These are phyloP conservation scores for Mustela lutreola DNA, from an alignment of 2,113 vertebrate species.

Conservation along the genomic window DNA sequence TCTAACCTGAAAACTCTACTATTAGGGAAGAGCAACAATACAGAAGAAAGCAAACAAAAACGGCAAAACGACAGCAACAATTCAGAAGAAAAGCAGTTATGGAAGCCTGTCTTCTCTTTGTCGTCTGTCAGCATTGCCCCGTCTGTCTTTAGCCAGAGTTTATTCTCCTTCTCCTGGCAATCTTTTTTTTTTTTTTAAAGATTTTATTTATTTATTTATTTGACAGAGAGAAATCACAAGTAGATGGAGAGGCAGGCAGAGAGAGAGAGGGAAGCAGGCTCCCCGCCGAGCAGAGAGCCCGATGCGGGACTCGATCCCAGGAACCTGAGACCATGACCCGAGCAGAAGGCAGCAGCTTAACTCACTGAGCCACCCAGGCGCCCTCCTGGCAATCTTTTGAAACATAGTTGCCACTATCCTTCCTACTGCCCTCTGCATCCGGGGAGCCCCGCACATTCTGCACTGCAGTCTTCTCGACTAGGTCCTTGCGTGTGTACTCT, in stretches of 20 bases:
- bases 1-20: neutral
- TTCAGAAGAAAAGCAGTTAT: neutral
- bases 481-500: neutral
- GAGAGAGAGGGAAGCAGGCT: too few species aligned
- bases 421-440: neutral
- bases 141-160: neutral
- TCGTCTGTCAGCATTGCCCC: neutral
- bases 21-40: neutral
- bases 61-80: neutral
- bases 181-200: neutral
- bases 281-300: too few species aligned
- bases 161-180: neutral
- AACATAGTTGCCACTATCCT: neutral
- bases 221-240: too few species aligned
- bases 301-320: too few species aligned
- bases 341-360: too few species aligned
- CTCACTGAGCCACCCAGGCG: too few species aligned
- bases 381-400: neutral
- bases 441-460: neutral
- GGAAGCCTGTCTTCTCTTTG: neutral
- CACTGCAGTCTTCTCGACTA: accelerated
- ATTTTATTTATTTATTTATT: too few species aligned
- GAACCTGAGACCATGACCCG: too few species aligned
- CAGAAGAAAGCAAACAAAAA: neutral
- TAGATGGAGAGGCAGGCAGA: too few species aligned